A percentile compares a stretch with the other conserved stretches of the same genome.
phyloP scores from a whole-genome alignment of 1,140 invertebrate genomes.

The Hylaeus volcanicus region DNA sequence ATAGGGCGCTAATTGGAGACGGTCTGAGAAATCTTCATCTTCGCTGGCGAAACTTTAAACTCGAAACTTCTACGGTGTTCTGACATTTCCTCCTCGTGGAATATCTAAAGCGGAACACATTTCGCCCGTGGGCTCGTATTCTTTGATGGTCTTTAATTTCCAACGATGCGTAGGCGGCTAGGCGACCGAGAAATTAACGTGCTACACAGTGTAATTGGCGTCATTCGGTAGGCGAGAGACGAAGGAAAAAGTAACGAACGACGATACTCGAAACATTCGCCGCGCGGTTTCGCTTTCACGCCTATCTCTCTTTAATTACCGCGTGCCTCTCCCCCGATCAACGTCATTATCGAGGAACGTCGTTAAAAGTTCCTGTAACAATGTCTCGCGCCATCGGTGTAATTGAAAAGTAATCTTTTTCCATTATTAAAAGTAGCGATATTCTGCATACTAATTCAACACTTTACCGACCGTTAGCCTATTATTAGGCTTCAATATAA shows the following conservation, averaged over 20 bases:
- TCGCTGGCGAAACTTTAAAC: constrained; percentile 40
- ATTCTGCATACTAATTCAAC: too few relatives aligned
- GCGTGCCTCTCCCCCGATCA: not conserved
- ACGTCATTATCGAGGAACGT: not conserved
- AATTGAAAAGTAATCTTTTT: too few relatives aligned
- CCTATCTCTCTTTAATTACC: not conserved
- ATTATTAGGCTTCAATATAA: too few relatives aligned
- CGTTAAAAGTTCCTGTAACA: not conserved
- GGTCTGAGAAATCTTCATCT: constrained; percentile 47
- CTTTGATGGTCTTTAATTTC: constrained; percentile 47
- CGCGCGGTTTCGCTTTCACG: not conserved
- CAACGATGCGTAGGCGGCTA: constrained; percentile 18
- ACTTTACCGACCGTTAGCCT: too few relatives aligned
- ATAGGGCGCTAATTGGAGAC: constrained; percentile 57
- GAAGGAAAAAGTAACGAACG: constrained; percentile 4
- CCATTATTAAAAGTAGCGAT: too few relatives aligned
- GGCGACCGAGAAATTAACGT: constrained; percentile 34
- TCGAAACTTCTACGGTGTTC: constrained; percentile 15
- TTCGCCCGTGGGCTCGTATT: constrained; percentile 16
- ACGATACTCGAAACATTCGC: not conserved
- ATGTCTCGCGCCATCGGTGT: not conserved
- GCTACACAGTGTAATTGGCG: constrained; percentile 25
- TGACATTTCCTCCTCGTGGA: not conserved
- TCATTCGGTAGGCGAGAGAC: constrained; percentile 1
- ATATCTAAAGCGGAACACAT: constrained; percentile 41